Conservation (phyloP, 2,113 vertebrate species). For the Erpornis zantholeuca region DNA sequence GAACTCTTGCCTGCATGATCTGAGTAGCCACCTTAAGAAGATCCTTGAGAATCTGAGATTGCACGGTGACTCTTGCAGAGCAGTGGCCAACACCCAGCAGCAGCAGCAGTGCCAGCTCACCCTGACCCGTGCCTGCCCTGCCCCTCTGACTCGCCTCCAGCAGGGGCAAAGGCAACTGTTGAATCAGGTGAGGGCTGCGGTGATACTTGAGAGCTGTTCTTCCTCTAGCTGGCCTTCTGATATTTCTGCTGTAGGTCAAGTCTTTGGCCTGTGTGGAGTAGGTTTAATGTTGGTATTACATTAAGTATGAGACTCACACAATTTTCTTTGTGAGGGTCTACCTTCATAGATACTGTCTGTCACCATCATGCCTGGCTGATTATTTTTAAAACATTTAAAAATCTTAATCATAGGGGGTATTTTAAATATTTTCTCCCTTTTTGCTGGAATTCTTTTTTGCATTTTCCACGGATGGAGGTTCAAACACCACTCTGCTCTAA, state of each 20-base stretch:
- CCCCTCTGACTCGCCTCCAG: background rate
- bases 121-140: background rate
- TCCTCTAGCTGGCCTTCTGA: background rate
- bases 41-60: background rate
- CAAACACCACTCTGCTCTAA: background rate
- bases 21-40: background rate
- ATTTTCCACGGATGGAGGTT: background rate
- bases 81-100: background rate
- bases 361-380: background rate
- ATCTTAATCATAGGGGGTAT: background rate
- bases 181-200: background rate
- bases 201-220: too few relatives aligned
- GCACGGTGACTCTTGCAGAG: background rate
- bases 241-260: background rate
- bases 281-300: background rate
- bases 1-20: background rate
- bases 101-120: background rate
- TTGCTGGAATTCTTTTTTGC: background rate
- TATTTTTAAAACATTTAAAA: background rate
- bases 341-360: rapidly evolving
- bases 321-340: background rate
- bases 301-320: background rate
- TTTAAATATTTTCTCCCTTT: background rate
- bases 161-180: background rate
- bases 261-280: background rate